Percentiles rank a stretch among this genome's conserved stretches.
These are phyloP conservation scores for Piaya cayana DNA, from an alignment of 2,113 vertebrate genomes.

Conservation along the genomic window DNA sequence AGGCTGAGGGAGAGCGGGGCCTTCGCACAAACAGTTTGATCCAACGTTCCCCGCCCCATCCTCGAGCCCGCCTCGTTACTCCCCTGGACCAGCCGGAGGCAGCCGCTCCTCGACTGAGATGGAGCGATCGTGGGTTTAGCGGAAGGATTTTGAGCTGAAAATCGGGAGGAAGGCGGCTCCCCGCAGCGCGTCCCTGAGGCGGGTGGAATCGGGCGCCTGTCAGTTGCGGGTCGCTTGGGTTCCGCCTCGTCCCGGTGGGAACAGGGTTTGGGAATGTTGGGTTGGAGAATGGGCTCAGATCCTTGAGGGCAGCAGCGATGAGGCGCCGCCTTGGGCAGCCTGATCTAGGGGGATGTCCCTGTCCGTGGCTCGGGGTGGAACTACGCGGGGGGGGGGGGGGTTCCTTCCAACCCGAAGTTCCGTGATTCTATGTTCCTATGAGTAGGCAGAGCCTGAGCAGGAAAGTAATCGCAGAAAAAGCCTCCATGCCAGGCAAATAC, in stretches of 20 bases:
- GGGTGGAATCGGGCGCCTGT: not conserved
- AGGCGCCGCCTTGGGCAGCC: too few species aligned
- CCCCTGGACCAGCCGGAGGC: not conserved
- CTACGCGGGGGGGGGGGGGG: too few species aligned
- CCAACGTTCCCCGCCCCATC: not conserved
- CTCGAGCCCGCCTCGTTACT: not conserved
- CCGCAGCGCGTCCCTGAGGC: not conserved
- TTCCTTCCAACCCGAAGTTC: too few species aligned
- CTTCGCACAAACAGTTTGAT: not conserved
- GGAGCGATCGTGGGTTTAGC: not conserved
- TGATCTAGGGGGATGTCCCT: too few species aligned
- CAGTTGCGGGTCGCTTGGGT: not conserved
- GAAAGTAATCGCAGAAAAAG: not conserved
- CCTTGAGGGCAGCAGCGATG: not conserved
- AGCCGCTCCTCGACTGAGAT: not conserved
- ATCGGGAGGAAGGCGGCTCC: not conserved
- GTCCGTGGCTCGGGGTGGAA: too few species aligned
- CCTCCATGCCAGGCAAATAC: not conserved
- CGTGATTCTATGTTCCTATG: too few species aligned
- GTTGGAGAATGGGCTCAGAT: not conserved
- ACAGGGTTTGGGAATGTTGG: not conserved
- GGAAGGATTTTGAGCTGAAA: not conserved
- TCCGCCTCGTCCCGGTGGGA: fast-evolving
- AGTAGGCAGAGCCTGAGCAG: not conserved
- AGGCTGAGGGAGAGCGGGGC: not conserved